phyloP scores from a whole-genome alignment of 2,797 vertebrate genomes.

The Neopelma chrysocephalum region DNA sequence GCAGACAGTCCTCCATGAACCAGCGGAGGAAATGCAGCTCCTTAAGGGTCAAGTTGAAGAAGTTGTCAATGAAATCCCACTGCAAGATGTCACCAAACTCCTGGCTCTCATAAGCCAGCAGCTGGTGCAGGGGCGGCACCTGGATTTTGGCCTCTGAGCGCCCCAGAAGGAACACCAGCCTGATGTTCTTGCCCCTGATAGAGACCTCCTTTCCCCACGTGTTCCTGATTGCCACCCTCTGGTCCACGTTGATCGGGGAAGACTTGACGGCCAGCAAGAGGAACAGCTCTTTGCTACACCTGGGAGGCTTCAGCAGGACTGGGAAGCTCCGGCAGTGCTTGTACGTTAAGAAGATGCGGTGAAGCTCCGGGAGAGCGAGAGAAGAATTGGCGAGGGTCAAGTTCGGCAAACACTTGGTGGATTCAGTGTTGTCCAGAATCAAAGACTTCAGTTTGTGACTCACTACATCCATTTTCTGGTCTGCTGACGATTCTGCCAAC shows the following conservation, averaged over 20 bases:
- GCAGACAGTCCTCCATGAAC: slow-evolving; percentile 68
- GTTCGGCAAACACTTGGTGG: slow-evolving; percentile 60
- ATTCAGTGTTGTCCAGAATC: background rate
- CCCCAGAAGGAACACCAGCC: slow-evolving; percentile 77
- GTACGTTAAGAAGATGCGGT: slow-evolving; percentile 76
- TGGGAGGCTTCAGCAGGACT: slow-evolving; percentile 63
- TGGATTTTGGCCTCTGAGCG: slow-evolving; percentile 28
- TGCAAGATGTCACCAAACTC: slow-evolving; percentile 78
- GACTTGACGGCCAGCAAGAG: slow-evolving; percentile 79
- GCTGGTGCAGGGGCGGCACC: slow-evolving; percentile 63
- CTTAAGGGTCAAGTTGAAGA: slow-evolving; percentile 83
- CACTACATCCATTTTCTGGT: background rate
- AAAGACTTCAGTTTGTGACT: background rate
- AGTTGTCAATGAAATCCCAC: slow-evolving; percentile 80
- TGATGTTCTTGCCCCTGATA: slow-evolving; percentile 35
- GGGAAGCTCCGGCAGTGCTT: slow-evolving; percentile 79
- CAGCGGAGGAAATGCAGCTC: slow-evolving; percentile 81
- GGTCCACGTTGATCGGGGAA: slow-evolving; percentile 72
- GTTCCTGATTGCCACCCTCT: slow-evolving; percentile 72
- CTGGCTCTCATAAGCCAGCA: slow-evolving; percentile 74
- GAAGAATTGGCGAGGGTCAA: slow-evolving; percentile 37
- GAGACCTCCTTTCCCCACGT: slow-evolving; percentile 74
- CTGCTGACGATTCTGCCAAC: background rate
- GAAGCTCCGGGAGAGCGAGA: slow-evolving; percentile 56
- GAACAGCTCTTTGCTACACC: slow-evolving; percentile 70